Conservation (phyloP, 1,140 invertebrate genomes). For the Pachypeltis micranthus region DNA sequence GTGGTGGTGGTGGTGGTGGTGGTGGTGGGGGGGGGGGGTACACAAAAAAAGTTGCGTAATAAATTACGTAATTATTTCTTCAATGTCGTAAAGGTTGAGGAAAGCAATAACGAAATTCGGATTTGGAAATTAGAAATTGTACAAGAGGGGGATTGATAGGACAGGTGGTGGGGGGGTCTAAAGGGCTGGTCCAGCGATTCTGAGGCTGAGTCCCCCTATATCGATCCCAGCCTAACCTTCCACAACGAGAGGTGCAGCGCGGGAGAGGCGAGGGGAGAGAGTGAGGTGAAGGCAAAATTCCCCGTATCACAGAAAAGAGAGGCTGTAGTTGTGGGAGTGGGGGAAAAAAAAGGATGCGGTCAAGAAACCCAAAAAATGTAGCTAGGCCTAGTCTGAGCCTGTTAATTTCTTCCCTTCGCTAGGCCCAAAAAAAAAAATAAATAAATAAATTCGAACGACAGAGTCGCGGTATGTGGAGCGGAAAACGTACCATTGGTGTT, state of each 20-base stretch:
- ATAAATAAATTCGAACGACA: not conserved
- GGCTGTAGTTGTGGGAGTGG: not conserved
- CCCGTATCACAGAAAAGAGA: not conserved
- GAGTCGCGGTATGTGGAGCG: not conserved
- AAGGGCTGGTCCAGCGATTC: not conserved
- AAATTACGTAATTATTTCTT: too few species aligned
- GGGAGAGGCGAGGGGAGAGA: not conserved
- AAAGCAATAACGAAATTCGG: too few species aligned
- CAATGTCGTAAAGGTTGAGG: too few species aligned
- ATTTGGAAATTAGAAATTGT: too few species aligned
- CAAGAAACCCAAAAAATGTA: too few species aligned
- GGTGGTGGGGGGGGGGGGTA: too few species aligned
- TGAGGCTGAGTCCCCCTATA: not conserved
- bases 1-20: too few species aligned
- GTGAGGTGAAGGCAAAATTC: not conserved
- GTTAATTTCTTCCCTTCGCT: not conserved
- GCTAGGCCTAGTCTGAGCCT: too few species aligned
- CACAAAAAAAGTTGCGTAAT: too few species aligned
- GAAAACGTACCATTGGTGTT: slow-evolving; percentile 34
- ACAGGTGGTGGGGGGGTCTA: not conserved
- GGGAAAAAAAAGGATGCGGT: not conserved
- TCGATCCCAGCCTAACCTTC: slow-evolving; percentile 8
- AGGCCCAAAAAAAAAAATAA: not conserved
- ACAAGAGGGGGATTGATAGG: too few species aligned
- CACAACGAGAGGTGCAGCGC: not conserved